Evolutionary conservation across 1,140 invertebrate species (phyloP).

Genomic region (Aphelinus certus): DNA sequence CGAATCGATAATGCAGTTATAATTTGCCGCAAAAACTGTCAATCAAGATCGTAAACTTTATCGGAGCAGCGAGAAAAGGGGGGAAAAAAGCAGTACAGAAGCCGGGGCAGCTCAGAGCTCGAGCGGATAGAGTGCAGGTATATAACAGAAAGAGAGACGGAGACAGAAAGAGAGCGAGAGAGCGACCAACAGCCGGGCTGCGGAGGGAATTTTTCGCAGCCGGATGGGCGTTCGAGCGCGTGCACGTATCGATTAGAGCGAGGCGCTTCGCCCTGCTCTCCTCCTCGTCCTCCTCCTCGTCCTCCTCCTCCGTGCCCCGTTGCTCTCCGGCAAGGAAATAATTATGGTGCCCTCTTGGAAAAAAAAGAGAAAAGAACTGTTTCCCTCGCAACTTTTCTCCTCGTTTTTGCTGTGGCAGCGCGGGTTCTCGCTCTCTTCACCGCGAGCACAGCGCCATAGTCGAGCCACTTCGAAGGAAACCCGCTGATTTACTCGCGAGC

Average conservation of each 20-base stretch:
- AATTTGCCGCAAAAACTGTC: too few relatives aligned
- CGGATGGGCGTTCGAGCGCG: background rate
- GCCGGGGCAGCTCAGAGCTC: too few relatives aligned
- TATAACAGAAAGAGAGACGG: too few relatives aligned
- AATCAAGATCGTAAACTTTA: too few relatives aligned
- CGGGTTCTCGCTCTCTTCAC: too few relatives aligned
- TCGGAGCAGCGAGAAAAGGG: too few relatives aligned
- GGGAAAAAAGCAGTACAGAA: too few relatives aligned
- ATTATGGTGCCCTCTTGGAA: slow-evolving; percentile 56
- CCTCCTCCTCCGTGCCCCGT: background rate
- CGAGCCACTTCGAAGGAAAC: background rate
- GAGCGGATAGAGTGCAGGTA: too few relatives aligned
- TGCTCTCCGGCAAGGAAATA: slow-evolving; percentile 47
- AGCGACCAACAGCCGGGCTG: background rate
- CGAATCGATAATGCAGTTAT: too few relatives aligned
- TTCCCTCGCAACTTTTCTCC: slow-evolving; percentile 45
- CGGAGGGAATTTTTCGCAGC: slow-evolving; percentile 2
- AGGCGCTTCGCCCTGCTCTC: background rate
- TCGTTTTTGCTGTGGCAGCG: slow-evolving; percentile 31
- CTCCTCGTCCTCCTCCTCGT: too few relatives aligned
- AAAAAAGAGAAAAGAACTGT: slow-evolving; percentile 36
- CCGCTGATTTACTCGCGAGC: background rate
- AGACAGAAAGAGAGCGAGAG: background rate
- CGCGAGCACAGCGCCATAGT: too few relatives aligned
- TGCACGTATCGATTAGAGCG: slow-evolving; percentile 40